Conservation (phyloP, 2,113 vertebrate species). For the Aptenodytes patagonicus region DNA sequence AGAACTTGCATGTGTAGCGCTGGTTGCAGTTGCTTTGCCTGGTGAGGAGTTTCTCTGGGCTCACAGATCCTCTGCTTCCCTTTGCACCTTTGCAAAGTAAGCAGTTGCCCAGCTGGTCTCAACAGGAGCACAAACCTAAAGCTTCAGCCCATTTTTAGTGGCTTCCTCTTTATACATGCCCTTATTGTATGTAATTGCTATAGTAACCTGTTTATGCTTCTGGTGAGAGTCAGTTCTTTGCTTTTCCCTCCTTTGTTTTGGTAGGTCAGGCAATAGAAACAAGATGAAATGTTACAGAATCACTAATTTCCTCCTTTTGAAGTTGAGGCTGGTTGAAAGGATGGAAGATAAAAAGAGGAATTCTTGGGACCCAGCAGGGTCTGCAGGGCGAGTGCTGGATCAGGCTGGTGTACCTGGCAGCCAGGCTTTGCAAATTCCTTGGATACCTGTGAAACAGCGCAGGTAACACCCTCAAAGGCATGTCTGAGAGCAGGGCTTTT, state of each 20-base stretch:
- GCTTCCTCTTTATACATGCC: neutral
- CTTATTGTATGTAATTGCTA: neutral
- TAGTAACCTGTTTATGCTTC: neutral
- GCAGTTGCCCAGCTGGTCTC: neutral
- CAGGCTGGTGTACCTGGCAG: neutral
- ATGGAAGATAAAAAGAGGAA: neutral
- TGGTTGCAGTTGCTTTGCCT: neutral
- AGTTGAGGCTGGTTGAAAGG: neutral
- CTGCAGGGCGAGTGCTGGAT: neutral
- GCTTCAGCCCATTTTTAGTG: neutral
- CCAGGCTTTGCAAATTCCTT: constrained; percentile 1
- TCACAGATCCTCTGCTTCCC: neutral
- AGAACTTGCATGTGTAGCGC: accelerated
- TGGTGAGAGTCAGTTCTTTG: neutral
- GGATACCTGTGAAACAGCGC: neutral
- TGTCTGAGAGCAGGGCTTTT: neutral
- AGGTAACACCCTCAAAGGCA: neutral
- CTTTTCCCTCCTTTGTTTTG: constrained; percentile 6
- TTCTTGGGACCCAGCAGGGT: neutral
- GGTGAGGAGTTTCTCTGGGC: neutral
- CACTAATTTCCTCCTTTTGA: neutral
- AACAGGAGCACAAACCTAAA: neutral
- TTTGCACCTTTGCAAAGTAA: neutral
- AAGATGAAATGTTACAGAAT: neutral
- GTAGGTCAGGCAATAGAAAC: neutral